Percentiles rank a stretch among this genome's conserved stretches.
Conservation (phyloP, 2,888 invertebrate genomes). For the Hydriomena furcata region DNA sequence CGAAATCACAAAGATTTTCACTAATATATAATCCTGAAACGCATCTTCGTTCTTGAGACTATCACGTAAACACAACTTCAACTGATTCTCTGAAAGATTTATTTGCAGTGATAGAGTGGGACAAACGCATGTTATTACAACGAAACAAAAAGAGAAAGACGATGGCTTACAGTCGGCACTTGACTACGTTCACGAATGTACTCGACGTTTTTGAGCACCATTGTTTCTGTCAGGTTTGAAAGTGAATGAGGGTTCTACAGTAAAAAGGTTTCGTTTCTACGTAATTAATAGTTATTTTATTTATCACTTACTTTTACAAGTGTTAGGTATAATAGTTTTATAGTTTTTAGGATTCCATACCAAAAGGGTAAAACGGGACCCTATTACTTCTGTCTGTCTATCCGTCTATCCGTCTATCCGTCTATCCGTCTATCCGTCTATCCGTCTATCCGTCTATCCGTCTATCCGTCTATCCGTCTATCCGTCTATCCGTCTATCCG, state of each 20-base stretch:
- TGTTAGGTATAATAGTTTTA: too few species aligned
- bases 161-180: constrained; percentile 13
- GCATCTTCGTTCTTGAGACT: neutral
- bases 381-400: too few species aligned
- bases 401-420: too few species aligned
- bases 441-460: too few species aligned
- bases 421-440: too few species aligned
- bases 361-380: too few species aligned
- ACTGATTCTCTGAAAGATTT: constrained; percentile 1
- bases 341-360: too few species aligned
- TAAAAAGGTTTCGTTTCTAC: neutral
- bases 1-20: neutral
- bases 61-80: constrained; percentile 3
- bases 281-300: too few species aligned
- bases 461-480: too few species aligned
- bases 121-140: constrained; percentile 1
- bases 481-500: too few species aligned
- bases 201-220: constrained; percentile 24
- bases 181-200: constrained; percentile 23
- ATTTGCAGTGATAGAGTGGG: constrained; percentile 12
- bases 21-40: too few species aligned
- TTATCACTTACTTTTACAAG: too few species aligned
- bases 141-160: constrained; percentile 16
- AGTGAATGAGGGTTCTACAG: constrained; percentile 15
- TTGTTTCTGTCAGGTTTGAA: constrained; percentile 30